Conservation (phyloP, 2,113 vertebrate species). For the Brienomyrus longianalis region DNA sequence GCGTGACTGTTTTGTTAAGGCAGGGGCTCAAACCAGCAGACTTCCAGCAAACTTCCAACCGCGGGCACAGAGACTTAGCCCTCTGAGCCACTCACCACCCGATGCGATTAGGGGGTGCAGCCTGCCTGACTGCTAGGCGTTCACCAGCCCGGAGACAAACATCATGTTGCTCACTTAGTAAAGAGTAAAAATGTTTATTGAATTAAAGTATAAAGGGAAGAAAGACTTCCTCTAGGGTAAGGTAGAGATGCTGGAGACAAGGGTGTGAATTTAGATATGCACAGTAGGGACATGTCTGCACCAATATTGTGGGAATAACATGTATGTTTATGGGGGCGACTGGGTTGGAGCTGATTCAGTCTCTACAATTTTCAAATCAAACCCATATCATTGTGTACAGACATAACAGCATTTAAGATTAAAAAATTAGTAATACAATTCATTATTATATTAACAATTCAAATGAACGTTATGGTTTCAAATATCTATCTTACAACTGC, state of each 20-base stretch:
- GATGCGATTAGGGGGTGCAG: not conserved
- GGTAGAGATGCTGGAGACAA: not conserved
- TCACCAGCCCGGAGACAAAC: not conserved
- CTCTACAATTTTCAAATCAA: not conserved
- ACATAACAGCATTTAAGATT: not conserved
- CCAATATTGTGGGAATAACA: not conserved
- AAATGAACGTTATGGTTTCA: not conserved
- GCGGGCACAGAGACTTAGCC: too few species aligned
- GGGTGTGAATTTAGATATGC: not conserved
- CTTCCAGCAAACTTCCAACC: too few species aligned
- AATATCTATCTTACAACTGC: not conserved
- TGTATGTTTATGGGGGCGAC: not conserved
- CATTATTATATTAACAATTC: not conserved
- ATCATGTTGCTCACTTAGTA: not conserved
- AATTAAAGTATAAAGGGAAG: not conserved
- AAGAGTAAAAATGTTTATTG: not conserved
- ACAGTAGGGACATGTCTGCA: not conserved
- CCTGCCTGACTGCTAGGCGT: not conserved
- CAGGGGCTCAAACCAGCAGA: too few species aligned
- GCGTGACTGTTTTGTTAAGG: too few species aligned
- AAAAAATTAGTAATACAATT: not conserved
- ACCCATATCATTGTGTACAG: not conserved
- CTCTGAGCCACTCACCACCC: too few species aligned
- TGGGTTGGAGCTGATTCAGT: not conserved
- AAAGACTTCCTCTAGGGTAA: not conserved